Base-by-base conservation (phyloP, 2,888 invertebrate genomes). In the Morpho achilles region DNA sequence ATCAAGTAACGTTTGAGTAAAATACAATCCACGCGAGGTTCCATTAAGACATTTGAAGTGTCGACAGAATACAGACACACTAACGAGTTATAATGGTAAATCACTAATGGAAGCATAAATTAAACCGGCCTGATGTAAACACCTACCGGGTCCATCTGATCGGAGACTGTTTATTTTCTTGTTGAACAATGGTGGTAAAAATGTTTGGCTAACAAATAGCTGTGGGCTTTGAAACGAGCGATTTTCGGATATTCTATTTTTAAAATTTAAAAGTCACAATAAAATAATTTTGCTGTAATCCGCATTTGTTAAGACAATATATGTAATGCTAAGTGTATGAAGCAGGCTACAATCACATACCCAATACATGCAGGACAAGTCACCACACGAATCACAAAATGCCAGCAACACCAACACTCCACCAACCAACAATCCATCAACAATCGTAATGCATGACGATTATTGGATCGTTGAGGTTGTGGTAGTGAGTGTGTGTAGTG, bases 151-250 rank as follows among this genome's bases (percentile, higher is more conserved):
- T 56, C 58, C 49, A 61, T 49, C 50, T 48, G 58, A 59, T 67
- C 68, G 61, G 67, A 67, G 64, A 71, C 72, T 79, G 76, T 80
- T 79, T 79, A 80, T 77, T 75, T 74, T 75, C 66, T 64, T 68
- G 63, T 69, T 60, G 60, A 73, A 77, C 73, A 75, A 78, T 77
- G 71, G 71, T 68, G 67, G 71, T 65, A 68, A 65, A 69, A 72
- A 73, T 74, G 68, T 70, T 73, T 72, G 71, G 69, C 70, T 68
- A 69, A 64, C 67, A 64, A 59, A 67, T 62, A 16, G 50, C 42
- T 54, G 52, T 10, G 63, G 68, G 78, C 69, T 62, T 56, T 10
- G 57, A 66, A 62, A 53, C 39, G 7, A 43, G 70, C 69, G 73
- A 39, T 60, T 59, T 43, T 54, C 7, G 39, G 32, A 51, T 49